Conservation (phyloP, 2,888 invertebrate genomes). For the Mongoloraphidia duomilia region DNA sequence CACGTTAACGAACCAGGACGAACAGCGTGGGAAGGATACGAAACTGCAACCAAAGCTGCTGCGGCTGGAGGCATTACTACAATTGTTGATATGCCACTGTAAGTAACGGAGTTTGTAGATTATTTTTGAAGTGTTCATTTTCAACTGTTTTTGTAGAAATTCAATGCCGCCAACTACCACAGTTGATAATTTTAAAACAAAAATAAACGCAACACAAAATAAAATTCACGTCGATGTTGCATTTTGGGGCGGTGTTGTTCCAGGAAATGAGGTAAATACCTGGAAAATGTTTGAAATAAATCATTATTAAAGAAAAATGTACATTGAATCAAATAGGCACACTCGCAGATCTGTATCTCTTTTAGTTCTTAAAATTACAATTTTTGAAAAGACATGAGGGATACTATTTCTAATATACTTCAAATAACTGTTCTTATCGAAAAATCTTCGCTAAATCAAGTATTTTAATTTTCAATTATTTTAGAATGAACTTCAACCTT, state of each 20-base stretch:
- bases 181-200: slow-evolving; percentile 41
- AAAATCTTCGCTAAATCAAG: too few relatives aligned
- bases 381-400: neutral
- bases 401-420: too few relatives aligned
- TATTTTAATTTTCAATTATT: too few relatives aligned
- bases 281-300: neutral
- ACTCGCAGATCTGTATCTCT: neutral
- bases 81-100: slow-evolving; percentile 60
- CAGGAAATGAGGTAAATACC: slow-evolving; percentile 42
- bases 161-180: slow-evolving; percentile 58
- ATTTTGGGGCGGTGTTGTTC: slow-evolving; percentile 68
- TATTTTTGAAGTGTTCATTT: neutral
- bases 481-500: slow-evolving; percentile 38
- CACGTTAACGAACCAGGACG: slow-evolving; percentile 62
- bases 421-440: too few relatives aligned
- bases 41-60: slow-evolving; percentile 54
- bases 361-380: neutral
- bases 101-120: slow-evolving; percentile 17
- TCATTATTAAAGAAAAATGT: neutral
- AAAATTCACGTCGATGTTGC: slow-evolving; percentile 52
- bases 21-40: slow-evolving; percentile 56
- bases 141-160: slow-evolving; percentile 35
- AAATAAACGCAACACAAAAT: slow-evolving; percentile 41
- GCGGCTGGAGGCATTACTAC: slow-evolving; percentile 60
- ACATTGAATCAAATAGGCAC: neutral